Conservation (phyloP, 2,888 invertebrate genomes). For the Latrodectus elegans region DNA sequence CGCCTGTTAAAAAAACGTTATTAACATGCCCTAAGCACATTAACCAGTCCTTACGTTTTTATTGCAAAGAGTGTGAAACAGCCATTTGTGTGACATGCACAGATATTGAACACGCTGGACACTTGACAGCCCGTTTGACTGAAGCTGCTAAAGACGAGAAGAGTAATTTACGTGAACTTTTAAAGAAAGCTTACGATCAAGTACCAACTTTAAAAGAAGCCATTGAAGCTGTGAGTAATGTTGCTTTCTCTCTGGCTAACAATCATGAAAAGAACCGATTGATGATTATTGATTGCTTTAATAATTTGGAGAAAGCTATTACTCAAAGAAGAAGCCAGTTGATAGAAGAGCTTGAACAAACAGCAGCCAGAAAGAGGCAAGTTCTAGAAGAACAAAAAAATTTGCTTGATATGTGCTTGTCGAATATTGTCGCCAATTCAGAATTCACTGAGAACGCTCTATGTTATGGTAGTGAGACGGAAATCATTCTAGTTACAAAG, state of each 20-base stretch:
- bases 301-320: constrained; percentile 73
- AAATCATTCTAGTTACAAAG: constrained; percentile 77
- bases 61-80: constrained; percentile 77
- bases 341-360: constrained; percentile 74
- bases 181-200: constrained; percentile 74
- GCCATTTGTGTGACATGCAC: constrained; percentile 77
- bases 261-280: constrained; percentile 73
- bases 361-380: constrained; percentile 74
- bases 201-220: constrained; percentile 74
- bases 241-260: constrained; percentile 72
- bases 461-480: constrained; percentile 76
- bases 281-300: constrained; percentile 74
- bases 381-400: constrained; percentile 75
- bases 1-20: constrained; percentile 26
- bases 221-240: constrained; percentile 73
- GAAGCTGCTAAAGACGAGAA: constrained; percentile 76
- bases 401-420: constrained; percentile 74
- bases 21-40: constrained; percentile 60
- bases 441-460: constrained; percentile 77
- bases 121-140: constrained; percentile 75
- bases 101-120: constrained; percentile 76
- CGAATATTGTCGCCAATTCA: constrained; percentile 76
- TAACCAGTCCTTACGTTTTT: constrained; percentile 73
- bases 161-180: constrained; percentile 72
- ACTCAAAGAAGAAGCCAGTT: constrained; percentile 74